These are phyloP conservation scores for Notolepis coatsorum DNA, from an alignment of 2,797 vertebrate species.

Conservation along the genomic window DNA sequence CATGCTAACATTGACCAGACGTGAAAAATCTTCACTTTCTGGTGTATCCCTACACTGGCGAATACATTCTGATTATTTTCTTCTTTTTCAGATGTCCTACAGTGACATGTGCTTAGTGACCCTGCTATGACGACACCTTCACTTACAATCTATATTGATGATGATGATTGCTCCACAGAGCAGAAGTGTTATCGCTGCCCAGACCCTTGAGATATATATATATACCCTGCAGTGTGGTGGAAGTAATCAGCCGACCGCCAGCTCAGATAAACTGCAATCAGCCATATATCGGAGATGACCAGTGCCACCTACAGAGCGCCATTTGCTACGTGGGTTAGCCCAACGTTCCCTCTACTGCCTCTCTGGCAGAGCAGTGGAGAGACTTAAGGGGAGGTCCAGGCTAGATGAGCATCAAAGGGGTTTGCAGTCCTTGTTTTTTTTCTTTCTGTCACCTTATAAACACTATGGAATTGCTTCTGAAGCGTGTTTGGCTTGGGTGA, in stretches of 20 bases:
- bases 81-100: too few relatives aligned
- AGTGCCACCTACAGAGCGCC: conserved; percentile 66
- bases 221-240: conserved; percentile 58
- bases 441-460: too few relatives aligned
- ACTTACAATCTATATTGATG: conserved; percentile 11
- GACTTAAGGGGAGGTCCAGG: conserved; percentile 42
- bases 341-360: conserved; percentile 55
- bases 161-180: conserved; percentile 47
- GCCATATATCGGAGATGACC: conserved; percentile 60
- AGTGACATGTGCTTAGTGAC: too few relatives aligned
- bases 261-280: conserved; percentile 79
- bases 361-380: conserved; percentile 28
- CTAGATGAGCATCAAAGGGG: too few relatives aligned
- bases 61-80: too few relatives aligned
- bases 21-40: too few relatives aligned
- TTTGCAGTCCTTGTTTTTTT: too few relatives aligned
- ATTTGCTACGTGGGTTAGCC: conserved; percentile 71
- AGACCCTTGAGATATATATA: conserved; percentile 49
- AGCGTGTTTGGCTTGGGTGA: too few relatives aligned
- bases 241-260: conserved; percentile 78
- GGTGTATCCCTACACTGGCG: too few relatives aligned
- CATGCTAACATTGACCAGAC: too few relatives aligned
- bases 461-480: too few relatives aligned
- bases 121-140: too few relatives aligned
- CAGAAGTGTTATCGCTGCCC: conserved; percentile 40